These are phyloP conservation scores for Stenotaenia linearis DNA, from an alignment of 2,888 invertebrate species.

Conservation along the genomic window DNA sequence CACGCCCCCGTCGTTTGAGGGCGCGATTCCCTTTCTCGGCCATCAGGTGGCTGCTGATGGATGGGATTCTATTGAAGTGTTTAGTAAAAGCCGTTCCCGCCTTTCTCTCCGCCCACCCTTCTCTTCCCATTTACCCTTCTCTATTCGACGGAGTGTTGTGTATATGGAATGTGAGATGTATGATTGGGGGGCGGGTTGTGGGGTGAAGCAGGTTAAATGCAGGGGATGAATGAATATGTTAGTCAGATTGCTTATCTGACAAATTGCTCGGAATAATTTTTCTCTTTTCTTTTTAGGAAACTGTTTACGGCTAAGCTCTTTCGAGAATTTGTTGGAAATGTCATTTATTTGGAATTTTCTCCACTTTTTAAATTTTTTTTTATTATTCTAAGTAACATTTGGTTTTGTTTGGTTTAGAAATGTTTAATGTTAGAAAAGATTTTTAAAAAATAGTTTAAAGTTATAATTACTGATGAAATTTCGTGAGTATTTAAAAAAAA, in stretches of 20 bases:
- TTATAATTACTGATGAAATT: too few species aligned
- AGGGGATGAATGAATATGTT: background rate
- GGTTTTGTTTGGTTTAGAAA: too few species aligned
- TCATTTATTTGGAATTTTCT: too few species aligned
- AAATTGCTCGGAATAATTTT: background rate
- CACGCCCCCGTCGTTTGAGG: background rate
- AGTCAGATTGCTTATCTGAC: background rate
- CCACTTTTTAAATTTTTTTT: too few species aligned
- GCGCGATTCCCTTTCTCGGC: background rate
- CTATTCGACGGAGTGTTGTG: background rate
- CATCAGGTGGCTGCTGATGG: background rate
- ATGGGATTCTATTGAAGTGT: background rate
- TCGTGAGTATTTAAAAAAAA: too few species aligned
- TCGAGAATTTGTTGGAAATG: too few species aligned
- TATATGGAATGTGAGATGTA: background rate
- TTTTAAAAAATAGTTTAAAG: too few species aligned
- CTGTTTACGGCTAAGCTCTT: too few species aligned
- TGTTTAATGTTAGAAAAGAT: too few species aligned
- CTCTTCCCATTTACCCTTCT: background rate
- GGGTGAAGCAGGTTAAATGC: background rate
- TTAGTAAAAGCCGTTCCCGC: background rate
- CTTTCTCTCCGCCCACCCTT: background rate
- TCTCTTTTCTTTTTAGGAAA: too few species aligned
- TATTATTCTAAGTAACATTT: too few species aligned
- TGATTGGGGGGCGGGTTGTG: background rate